These are phyloP conservation scores for Pandemis cinnamomeana DNA, from an alignment of 2,888 invertebrate species.

Conservation along the genomic window DNA sequence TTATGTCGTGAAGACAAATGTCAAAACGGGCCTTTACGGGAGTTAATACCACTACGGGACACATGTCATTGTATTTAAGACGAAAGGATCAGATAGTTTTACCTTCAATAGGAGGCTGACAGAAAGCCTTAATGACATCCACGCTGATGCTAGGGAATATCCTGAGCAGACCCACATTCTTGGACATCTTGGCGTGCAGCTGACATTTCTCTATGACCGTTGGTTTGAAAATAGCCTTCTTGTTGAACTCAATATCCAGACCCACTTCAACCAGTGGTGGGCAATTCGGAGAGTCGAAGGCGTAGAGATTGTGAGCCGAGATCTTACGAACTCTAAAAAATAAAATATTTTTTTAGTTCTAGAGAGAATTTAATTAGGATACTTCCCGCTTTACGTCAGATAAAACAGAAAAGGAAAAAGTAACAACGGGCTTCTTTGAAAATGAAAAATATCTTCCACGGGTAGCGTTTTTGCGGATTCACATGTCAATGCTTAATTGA, in stretches of 20 bases:
- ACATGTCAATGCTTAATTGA: no score
- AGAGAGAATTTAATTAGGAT: no score
- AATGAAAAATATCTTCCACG: no score
- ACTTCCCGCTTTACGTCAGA: background rate
- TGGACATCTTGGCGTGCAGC: conserved; percentile 89
- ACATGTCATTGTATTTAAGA: no score
- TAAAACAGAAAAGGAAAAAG: no score
- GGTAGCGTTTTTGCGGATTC: no score
- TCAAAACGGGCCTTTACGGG: no score
- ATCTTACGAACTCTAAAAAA: conserved; percentile 88
- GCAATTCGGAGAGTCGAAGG: conserved; percentile 95
- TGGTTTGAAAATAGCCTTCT: conserved; percentile 74
- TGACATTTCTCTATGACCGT: conserved; percentile 84
- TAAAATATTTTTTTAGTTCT: no score
- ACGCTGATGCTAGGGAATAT: conserved; percentile 96
- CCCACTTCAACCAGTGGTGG: conserved; percentile 92
- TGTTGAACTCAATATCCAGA: conserved; percentile 88
- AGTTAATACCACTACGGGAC: no score
- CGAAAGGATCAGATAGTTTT: conserved; percentile 28
- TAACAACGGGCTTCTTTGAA: no score
- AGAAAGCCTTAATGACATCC: conserved; percentile 88
- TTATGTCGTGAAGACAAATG: no score
- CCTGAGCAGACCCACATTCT: conserved; percentile 93
- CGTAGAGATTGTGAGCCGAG: conserved; percentile 88
- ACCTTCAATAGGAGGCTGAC: conserved; percentile 89